phyloP scores from a whole-genome alignment of 2,113 vertebrate species.

The Pteruthius melanotis region DNA sequence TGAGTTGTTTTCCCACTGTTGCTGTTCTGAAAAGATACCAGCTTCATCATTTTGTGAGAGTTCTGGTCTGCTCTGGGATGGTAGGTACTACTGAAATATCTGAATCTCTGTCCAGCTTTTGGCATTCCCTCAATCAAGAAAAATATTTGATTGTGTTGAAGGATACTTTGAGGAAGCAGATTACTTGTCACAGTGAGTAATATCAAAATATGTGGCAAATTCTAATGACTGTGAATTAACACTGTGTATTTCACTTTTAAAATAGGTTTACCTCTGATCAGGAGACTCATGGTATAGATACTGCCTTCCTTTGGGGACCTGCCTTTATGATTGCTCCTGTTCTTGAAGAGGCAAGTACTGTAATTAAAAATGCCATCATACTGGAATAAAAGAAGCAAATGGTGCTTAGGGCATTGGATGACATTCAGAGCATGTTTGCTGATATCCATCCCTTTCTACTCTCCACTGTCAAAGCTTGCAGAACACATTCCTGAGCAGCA shows the following conservation, averaged over 20 bases:
- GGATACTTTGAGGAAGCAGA: background rate
- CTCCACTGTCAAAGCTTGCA: background rate
- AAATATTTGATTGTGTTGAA: background rate
- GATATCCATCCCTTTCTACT: background rate
- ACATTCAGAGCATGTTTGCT: background rate
- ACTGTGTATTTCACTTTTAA: background rate
- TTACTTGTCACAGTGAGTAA: background rate
- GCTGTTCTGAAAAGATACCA: background rate
- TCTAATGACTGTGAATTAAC: background rate
- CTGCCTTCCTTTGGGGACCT: constrained; percentile 63
- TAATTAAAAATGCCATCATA: constrained; percentile 16
- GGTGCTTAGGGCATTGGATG: background rate
- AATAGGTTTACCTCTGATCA: constrained; percentile 54
- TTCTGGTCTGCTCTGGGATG: background rate
- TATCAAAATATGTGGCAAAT: background rate
- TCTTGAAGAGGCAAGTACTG: constrained; percentile 57
- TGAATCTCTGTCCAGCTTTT: background rate
- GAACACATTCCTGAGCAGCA: background rate
- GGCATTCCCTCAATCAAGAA: background rate
- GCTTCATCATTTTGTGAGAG: background rate
- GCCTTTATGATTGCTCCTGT: constrained; percentile 57
- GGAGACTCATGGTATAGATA: constrained; percentile 55
- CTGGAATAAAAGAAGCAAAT: background rate
- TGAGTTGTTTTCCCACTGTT: background rate
- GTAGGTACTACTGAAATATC: background rate